These are phyloP conservation scores for Lepilemur septentrionalis DNA, from an alignment of 2,797 vertebrate species.

Conservation along the genomic window DNA sequence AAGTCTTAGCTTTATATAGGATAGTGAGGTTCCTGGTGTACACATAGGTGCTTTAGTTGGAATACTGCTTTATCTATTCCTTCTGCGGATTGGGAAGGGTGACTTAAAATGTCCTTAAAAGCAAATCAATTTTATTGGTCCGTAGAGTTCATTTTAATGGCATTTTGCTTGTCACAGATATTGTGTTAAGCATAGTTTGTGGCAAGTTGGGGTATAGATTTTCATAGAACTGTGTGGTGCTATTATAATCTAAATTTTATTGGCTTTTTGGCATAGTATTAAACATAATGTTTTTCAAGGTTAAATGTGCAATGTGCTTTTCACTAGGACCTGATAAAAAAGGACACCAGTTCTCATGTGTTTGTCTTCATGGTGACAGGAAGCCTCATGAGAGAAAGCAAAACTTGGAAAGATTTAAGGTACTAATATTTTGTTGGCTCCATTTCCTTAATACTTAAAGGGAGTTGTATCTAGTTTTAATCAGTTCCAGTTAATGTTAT, in stretches of 20 bases:
- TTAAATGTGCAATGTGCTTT: constrained; percentile 25
- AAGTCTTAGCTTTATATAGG: not conserved
- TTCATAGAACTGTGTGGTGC: not conserved
- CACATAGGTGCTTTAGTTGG: not conserved
- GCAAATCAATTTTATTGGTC: not conserved
- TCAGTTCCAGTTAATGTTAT: not conserved
- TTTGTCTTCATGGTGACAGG: constrained; percentile 97
- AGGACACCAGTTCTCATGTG: constrained; percentile 95
- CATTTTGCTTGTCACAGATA: not conserved
- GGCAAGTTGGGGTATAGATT: not conserved
- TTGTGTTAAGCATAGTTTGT: not conserved
- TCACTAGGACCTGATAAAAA: constrained; percentile 93
- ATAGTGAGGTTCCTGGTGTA: not conserved
- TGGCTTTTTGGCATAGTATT: not conserved
- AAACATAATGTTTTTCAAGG: not conserved
- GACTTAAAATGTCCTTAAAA: not conserved
- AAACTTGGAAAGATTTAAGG: constrained; percentile 98
- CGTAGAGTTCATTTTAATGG: not conserved
- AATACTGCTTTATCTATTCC: not conserved
- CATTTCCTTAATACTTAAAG: not conserved
- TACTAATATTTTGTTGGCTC: constrained; percentile 68
- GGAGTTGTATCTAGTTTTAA: not conserved
- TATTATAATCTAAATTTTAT: not conserved
- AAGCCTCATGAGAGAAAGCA: constrained; percentile 97
- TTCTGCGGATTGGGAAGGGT: not conserved